phyloP scores from a whole-genome alignment of 2,888 invertebrate species.

The Tiphia femorata region DNA sequence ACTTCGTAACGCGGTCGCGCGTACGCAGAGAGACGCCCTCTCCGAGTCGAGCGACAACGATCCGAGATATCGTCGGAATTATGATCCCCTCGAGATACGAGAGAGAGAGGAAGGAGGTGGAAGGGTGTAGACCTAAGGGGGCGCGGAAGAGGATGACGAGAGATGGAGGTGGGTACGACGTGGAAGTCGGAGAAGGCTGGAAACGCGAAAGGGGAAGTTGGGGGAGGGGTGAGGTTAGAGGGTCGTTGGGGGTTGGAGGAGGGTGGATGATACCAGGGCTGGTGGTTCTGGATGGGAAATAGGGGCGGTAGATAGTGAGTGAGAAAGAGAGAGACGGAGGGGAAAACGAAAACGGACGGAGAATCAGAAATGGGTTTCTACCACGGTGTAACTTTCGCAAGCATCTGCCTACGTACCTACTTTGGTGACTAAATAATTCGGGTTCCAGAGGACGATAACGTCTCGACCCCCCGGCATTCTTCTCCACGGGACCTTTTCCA shows the following conservation, averaged over 20 bases:
- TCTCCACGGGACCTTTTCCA: neutral
- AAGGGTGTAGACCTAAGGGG: constrained; percentile 3
- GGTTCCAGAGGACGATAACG: constrained; percentile 35
- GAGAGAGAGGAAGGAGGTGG: constrained; percentile 23
- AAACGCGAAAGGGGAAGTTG: constrained; percentile 2
- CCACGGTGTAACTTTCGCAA: constrained; percentile 43
- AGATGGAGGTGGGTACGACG: neutral
- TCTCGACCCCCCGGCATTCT: neutral
- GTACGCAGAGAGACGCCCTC: neutral
- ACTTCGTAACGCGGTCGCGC: constrained; percentile 34
- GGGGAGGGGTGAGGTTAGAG: constrained; percentile 1
- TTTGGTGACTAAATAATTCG: constrained; percentile 50
- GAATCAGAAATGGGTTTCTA: constrained; percentile 27
- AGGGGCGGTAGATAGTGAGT: no score
- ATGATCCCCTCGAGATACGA: constrained; percentile 47
- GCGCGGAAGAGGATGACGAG: constrained; percentile 2
- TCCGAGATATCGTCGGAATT: constrained; percentile 46
- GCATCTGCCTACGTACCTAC: constrained; percentile 45
- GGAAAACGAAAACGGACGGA: no score
- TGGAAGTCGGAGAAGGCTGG: neutral
- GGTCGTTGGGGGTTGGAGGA: no score
- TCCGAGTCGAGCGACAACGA: constrained; percentile 37
- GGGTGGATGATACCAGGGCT: no score
- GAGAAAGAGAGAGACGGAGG: no score
- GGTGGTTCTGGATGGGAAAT: no score